Conservation (phyloP, 2,888 invertebrate species). For the Cataglyphis altisquamis region DNA sequence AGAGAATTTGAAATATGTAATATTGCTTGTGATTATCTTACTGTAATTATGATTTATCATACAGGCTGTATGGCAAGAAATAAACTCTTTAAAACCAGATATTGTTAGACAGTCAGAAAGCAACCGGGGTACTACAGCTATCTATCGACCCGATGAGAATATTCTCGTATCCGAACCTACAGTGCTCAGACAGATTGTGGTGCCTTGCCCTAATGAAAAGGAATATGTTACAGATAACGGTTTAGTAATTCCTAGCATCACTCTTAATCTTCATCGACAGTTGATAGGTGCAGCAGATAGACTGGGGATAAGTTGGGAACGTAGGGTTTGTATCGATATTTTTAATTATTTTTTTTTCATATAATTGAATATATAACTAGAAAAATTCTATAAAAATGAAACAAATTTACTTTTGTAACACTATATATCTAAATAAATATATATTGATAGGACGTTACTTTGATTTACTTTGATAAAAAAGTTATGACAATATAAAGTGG, state of each 20-base stretch:
- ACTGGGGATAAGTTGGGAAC: constrained; percentile 89
- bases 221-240: constrained; percentile 94
- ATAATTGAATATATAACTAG: not conserved
- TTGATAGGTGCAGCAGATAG: constrained; percentile 91
- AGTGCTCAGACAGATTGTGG: constrained; percentile 90
- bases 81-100: constrained; percentile 90
- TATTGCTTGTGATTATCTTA: not conserved
- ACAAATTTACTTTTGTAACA: not conserved
- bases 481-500: not conserved
- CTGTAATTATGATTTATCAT: constrained; percentile 42
- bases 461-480: not conserved
- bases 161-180: constrained; percentile 90
- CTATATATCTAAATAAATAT: not conserved
- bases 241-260: constrained; percentile 92
- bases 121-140: constrained; percentile 80
- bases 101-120: constrained; percentile 87
- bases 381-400: not conserved
- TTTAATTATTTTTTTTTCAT: not conserved
- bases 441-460: not conserved
- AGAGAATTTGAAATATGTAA: not conserved
- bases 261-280: constrained; percentile 89
- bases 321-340: constrained; percentile 82
- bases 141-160: constrained; percentile 95
- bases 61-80: constrained; percentile 92
- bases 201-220: constrained; percentile 89